phyloP scores from a whole-genome alignment of 2,888 invertebrate genomes.

The Apocheima hispidaria region DNA sequence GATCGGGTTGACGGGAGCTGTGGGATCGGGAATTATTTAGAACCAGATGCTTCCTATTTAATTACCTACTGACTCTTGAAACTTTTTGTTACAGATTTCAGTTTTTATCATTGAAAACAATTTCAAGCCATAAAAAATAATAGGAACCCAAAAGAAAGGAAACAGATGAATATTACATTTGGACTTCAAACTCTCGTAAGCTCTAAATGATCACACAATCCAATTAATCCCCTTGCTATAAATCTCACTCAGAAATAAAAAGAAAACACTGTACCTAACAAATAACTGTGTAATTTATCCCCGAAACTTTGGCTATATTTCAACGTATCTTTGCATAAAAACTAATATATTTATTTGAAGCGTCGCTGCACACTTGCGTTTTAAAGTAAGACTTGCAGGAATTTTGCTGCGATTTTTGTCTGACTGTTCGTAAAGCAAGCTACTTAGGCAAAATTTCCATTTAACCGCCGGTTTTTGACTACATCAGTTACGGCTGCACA shows the following conservation, averaged over 20 bases:
- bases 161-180: background rate
- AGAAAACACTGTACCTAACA: conserved; percentile 19
- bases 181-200: background rate
- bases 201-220: conserved; percentile 14
- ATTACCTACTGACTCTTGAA: too few species aligned
- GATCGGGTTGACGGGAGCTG: too few species aligned
- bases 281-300: conserved; percentile 15
- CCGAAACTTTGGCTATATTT: conserved; percentile 26
- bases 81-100: too few species aligned
- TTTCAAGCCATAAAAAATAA: background rate
- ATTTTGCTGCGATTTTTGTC: too few species aligned
- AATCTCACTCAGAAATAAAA: conserved; percentile 9
- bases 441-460: too few species aligned
- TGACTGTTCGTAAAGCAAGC: too few species aligned
- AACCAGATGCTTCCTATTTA: too few species aligned
- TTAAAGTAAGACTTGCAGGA: conserved; percentile 4
- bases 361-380: conserved; percentile 1
- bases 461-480: too few species aligned
- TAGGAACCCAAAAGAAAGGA: background rate
- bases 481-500: too few species aligned
- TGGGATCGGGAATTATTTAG: too few species aligned
- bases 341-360: conserved; percentile 18
- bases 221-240: conserved; percentile 15
- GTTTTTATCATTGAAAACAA: too few species aligned
- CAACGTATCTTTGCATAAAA: conserved; percentile 26